Evolutionary conservation across 2,888 invertebrate species (phyloP), one percentile per base, ranked within the genome.

Genomic region (Sthenelais limicola): DNA sequence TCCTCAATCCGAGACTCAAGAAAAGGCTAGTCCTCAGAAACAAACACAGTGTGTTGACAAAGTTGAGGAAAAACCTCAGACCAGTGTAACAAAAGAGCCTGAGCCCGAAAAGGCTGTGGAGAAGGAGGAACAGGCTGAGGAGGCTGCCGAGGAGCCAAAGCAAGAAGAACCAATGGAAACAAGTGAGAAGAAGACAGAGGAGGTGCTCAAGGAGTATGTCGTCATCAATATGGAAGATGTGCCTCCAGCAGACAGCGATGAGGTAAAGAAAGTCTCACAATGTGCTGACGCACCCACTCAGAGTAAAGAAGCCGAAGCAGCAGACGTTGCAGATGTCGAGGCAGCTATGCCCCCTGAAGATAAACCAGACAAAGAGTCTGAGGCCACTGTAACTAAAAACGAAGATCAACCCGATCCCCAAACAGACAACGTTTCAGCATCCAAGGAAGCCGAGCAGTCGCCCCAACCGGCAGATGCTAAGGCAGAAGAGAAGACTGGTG

Each of bases 201-300:
- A 52, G 4, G 48, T 35, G 4, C n/a, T 51, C 4, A 78, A 82
- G 38, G 83, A 84, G 28, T 84, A 79, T 78, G 83, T 82, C 66
- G 80, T 83, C 35, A 75, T 83, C 54, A 78, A 80, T 73, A 82
- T 78, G 76, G 73, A 73, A 43, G 82, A 84, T 74, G 81, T 84
- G 18, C 84, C 84, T 32, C 73, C 77, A 33, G 68, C 80, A 30
- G 77, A 82, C 66, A 82, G 83, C 72, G 62, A 70, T 24, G 81
- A 82, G 68, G 81, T 83, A n/a, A n/a, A n/a, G n/a, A n/a, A n/a
- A n/a, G n/a, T 35, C 73, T 32, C 74, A 78, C 15, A 77, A 78
- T 74, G 68, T 80, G 48, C 82, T 82, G n/a, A 67, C 69, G 28
- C n/a, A n/a, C n/a, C n/a, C n/a, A n/a, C n/a, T n/a, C n/a, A n/a